Evolutionary conservation across 2,888 invertebrate species (phyloP).

Genomic region (Troides oblongomaculatus): DNA sequence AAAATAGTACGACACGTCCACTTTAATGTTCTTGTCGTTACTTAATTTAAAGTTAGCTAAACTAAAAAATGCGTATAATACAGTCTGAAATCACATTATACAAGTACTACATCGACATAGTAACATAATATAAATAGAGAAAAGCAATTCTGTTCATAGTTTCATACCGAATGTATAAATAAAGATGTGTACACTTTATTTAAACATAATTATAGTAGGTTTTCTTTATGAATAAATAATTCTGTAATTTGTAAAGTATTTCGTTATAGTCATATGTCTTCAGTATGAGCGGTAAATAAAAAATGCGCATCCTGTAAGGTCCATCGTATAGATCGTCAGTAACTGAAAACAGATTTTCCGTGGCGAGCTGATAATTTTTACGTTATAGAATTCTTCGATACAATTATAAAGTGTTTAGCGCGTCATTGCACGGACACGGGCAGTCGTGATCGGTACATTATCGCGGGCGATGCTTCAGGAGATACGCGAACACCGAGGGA

Average conservation of each 20-base stretch:
- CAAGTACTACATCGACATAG: too few species aligned
- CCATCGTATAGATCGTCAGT: conserved; percentile 60
- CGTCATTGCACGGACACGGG: conserved; percentile 59
- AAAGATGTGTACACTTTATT: conserved; percentile 4
- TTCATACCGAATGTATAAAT: conserved; percentile 5
- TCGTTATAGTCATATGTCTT: conserved; percentile 3
- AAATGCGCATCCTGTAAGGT: conserved; percentile 52
- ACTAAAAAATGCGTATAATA: too few species aligned
- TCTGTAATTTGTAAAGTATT: conserved; percentile 11
- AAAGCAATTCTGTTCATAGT: too few species aligned
- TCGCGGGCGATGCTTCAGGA: conserved; percentile 76
- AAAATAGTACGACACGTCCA: too few species aligned
- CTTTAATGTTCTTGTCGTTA: too few species aligned
- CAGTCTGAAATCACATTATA: too few species aligned
- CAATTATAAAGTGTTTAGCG: conserved; percentile 77
- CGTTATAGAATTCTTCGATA: conserved; percentile 73
- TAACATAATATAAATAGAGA: too few species aligned
- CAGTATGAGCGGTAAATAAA: conserved; percentile 8
- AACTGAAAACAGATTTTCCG: conserved; percentile 70
- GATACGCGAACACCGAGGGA: conserved; percentile 61
- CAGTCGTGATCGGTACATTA: conserved; percentile 77
- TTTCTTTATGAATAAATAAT: conserved; percentile 14
- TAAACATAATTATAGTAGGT: conserved; percentile 19
- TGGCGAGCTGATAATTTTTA: conserved; percentile 71
- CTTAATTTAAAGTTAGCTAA: too few species aligned